Conservation (phyloP, 2,888 invertebrate species). For the Lysandra coridon region DNA sequence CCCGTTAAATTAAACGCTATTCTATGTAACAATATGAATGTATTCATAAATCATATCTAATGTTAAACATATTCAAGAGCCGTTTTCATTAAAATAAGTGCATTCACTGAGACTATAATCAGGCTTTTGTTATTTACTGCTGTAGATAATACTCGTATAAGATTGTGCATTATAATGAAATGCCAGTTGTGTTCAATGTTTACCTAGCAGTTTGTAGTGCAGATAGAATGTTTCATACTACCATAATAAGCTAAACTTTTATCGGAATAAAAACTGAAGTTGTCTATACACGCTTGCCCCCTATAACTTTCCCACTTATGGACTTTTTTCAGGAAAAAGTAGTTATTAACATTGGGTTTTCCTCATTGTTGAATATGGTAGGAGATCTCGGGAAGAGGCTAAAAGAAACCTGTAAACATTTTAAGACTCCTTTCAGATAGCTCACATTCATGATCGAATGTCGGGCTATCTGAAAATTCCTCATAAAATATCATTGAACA, state of each 20-base stretch:
- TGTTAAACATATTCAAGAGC: slow-evolving; percentile 30
- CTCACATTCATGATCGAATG: too few relatives aligned
- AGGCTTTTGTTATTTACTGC: slow-evolving; percentile 6
- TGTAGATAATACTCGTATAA: slow-evolving; percentile 13
- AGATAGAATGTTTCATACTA: not conserved
- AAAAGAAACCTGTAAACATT: too few relatives aligned
- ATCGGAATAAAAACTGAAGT: too few relatives aligned
- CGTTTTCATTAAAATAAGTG: slow-evolving; percentile 25
- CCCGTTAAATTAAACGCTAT: not conserved
- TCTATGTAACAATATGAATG: not conserved
- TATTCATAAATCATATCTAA: slow-evolving; percentile 12
- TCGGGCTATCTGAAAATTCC: too few relatives aligned
- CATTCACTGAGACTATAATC: slow-evolving; percentile 5
- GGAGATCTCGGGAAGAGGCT: too few relatives aligned
- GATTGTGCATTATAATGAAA: slow-evolving; percentile 46
- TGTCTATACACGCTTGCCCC: too few relatives aligned
- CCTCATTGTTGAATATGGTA: too few relatives aligned
- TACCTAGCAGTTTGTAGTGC: slow-evolving; percentile 32
- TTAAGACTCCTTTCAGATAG: too few relatives aligned
- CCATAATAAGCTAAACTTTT: too few relatives aligned
- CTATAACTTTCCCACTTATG: too few relatives aligned
- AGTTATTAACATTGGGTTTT: too few relatives aligned
- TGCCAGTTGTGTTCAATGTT: slow-evolving; percentile 68
- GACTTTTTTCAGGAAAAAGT: too few relatives aligned
- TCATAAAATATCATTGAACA: not conserved